Conservation (phyloP, 2,888 invertebrate species). For the Ophion ventricosus region DNA sequence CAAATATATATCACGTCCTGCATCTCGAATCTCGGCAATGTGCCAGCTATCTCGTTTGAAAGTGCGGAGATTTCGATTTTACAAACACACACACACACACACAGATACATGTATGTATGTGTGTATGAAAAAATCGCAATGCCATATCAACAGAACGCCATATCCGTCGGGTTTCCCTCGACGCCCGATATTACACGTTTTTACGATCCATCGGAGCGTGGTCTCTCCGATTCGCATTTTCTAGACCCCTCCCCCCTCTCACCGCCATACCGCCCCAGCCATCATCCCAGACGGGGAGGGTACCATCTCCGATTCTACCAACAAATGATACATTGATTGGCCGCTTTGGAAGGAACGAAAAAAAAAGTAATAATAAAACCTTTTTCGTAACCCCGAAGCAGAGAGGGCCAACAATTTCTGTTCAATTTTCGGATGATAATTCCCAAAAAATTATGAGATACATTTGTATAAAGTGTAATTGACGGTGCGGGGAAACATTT, state of each 20-base stretch:
- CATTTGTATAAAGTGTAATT: background rate
- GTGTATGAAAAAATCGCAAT: conserved; percentile 30
- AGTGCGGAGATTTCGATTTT: conserved; percentile 62
- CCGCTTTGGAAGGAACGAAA: background rate
- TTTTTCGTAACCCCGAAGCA: background rate
- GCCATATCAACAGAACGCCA: conserved; percentile 47
- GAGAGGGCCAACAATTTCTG: background rate
- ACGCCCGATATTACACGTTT: conserved; percentile 62
- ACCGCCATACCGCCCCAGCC: background rate
- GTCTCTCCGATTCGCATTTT: conserved; percentile 50
- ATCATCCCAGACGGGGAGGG: background rate
- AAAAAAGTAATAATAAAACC: background rate
- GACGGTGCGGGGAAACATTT: too few species aligned
- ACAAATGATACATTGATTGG: conserved; percentile 32
- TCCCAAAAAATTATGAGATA: background rate
- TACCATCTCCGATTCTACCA: background rate
- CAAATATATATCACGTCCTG: conserved; percentile 27
- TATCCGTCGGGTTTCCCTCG: conserved; percentile 49
- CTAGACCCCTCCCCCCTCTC: background rate
- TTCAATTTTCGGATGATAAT: background rate
- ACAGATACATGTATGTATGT: conserved; percentile 9
- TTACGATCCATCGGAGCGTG: conserved; percentile 63
- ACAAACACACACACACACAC: background rate
- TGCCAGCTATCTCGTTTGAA: conserved; percentile 58
- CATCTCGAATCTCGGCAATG: conserved; percentile 52